Base-by-base conservation (phyloP, 2,888 invertebrate genomes). In the Pogonocherus hispidulus region DNA sequence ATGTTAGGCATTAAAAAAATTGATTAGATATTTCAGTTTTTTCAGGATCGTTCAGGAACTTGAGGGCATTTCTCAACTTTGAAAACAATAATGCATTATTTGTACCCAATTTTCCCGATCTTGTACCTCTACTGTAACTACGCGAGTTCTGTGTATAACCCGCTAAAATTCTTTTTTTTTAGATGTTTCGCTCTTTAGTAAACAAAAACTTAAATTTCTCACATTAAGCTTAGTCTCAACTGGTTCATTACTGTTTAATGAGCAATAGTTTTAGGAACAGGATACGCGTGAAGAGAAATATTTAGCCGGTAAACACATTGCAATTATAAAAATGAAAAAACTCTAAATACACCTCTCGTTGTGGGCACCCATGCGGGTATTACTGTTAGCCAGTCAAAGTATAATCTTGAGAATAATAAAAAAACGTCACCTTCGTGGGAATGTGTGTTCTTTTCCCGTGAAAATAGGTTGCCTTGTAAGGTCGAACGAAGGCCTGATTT, bases 391-490 rank as follows among this genome's bases (percentile, higher is more conserved):
- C 49, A 47, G 41, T 46, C 41, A 23, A 62, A 67, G 47, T 62
- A 67, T 62, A 62, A 67, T 67, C 62, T 59, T 67, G 66, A 46
- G 59, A 59, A 59, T 41, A 41, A 52, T 59, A 59, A 66, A 66
- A 63, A 66, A 59, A 44, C 66, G 59, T 74, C 72, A 70, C 47
- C 19, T 69, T 62, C 75, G 78, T 77, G 78, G 73, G 77, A 77
- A 77, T 46, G 37, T 51, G 49, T 75, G 77, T 66, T 74, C 71
- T 66, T 70, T 77, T 77, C 76, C 75, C 75, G 77, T 78, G 76
- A 74, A 78, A 78, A 75, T 74, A 60, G 77, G 78, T 74, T 77
- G 75, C 77, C 78, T 78, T 78, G 77, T 77, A 78, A 78, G 78
- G 78, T 72, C 77, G 77, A 67, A n/a, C 35, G 71, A 75, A 76